Percentiles rank a stretch among this genome's conserved stretches.
Evolutionary conservation across 2,113 vertebrate species (phyloP).

Genomic region (Campylomormyrus tamandua): DNA sequence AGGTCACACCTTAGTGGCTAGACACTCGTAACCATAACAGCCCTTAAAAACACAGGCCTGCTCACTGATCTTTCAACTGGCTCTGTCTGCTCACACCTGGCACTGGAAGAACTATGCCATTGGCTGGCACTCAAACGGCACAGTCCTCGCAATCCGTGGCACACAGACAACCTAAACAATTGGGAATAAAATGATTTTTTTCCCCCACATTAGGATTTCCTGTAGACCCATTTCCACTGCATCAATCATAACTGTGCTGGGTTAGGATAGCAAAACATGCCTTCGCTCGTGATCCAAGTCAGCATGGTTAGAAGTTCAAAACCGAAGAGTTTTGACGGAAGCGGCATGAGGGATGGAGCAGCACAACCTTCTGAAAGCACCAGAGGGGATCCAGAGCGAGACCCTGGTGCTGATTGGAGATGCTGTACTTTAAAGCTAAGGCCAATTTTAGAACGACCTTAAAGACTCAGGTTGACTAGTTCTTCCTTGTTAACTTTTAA

Average conservation of each 20-base stretch:
- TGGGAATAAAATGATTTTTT: not conserved
- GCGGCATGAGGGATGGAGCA: constrained; percentile 30
- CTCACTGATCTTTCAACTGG: not conserved
- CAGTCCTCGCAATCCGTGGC: not conserved
- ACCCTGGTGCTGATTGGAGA: not conserved
- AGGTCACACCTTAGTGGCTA: not conserved
- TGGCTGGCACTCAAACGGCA: not conserved
- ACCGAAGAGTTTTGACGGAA: constrained; percentile 36
- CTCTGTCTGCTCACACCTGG: not conserved
- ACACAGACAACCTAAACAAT: not conserved
- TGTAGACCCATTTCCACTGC: not conserved
- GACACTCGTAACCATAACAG: not conserved
- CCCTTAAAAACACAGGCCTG: not conserved
- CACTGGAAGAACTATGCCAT: not conserved
- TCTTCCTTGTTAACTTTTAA: not conserved
- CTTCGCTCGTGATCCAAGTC: no score
- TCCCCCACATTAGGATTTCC: not conserved
- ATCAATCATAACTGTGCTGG: not conserved
- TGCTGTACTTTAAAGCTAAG: not conserved
- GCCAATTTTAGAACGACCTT: not conserved
- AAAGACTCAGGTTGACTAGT: not conserved
- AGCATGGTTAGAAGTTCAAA: constrained; percentile 4
- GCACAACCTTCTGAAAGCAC: constrained; percentile 11
- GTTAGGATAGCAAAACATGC: not conserved
- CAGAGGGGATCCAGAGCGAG: not conserved